Conservation (phyloP, 2,113 vertebrate species). For the Chamaetylas fuelleborni region DNA sequence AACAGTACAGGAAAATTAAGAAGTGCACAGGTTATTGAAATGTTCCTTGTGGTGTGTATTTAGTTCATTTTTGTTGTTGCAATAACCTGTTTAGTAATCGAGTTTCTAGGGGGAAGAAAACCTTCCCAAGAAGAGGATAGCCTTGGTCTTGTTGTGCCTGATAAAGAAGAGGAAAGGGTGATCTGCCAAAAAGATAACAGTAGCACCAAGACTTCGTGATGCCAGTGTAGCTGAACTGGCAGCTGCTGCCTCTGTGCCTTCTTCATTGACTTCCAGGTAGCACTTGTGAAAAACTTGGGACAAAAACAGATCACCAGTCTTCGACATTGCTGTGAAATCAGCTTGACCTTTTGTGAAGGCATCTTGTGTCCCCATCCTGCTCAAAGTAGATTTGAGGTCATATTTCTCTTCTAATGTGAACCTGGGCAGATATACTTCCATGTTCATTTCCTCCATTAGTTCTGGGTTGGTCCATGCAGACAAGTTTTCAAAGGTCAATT, state of each 20-base stretch:
- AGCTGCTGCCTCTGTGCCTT: slow-evolving; percentile 77
- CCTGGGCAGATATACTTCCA: slow-evolving; percentile 78
- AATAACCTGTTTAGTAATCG: neutral
- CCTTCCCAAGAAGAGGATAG: slow-evolving; percentile 82
- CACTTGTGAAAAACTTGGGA: slow-evolving; percentile 78
- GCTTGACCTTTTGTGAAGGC: slow-evolving; percentile 66
- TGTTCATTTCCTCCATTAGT: slow-evolving; percentile 68
- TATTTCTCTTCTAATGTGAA: slow-evolving; percentile 83
- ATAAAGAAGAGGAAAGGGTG: slow-evolving; percentile 94
- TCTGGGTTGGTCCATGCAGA: slow-evolving; percentile 79
- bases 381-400: slow-evolving; percentile 75
- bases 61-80: neutral
- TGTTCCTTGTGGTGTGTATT: neutral
- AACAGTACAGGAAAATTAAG: neutral
- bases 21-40: neutral
- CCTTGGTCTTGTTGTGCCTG: slow-evolving; percentile 76
- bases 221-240: slow-evolving; percentile 70
- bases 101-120: slow-evolving; percentile 76
- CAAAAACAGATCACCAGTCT: slow-evolving; percentile 54
- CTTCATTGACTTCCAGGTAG: slow-evolving; percentile 72
- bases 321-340: slow-evolving; percentile 75
- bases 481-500: slow-evolving; percentile 80
- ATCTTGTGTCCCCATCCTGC: slow-evolving; percentile 76
- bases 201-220: slow-evolving; percentile 67
- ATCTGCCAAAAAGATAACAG: slow-evolving; percentile 77